Evolutionary conservation across 2,797 vertebrate genomes (phyloP).

Genomic region (Simalia tracyae): DNA sequence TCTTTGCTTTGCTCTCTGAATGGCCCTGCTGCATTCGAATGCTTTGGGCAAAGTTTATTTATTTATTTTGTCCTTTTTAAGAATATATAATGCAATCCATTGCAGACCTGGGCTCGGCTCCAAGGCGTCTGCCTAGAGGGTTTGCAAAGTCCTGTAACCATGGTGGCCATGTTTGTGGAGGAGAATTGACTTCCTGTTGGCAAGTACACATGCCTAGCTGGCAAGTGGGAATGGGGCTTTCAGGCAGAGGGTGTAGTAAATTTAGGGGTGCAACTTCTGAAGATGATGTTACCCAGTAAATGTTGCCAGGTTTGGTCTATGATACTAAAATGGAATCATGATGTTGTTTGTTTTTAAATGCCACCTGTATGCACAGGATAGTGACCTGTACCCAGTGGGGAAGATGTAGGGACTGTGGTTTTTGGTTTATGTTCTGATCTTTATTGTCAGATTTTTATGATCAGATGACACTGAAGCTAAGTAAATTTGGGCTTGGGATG

Average conservation of each 20-base stretch:
- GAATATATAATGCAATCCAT: constrained; percentile 41
- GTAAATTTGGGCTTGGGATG: not conserved
- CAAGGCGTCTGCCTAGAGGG: not conserved
- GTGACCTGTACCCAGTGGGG: not conserved
- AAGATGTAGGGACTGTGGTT: not conserved
- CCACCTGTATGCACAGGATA: not conserved
- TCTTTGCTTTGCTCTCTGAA: constrained; percentile 11
- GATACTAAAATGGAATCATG: not conserved
- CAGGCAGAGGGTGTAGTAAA: not conserved
- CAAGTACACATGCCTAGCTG: not conserved
- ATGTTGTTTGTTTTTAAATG: not conserved
- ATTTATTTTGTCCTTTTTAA: constrained; percentile 23
- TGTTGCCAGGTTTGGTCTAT: not conserved
- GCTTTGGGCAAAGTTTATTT: constrained; percentile 27
- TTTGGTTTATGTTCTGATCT: not conserved
- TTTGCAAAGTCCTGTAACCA: not conserved
- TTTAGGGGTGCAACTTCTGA: not conserved
- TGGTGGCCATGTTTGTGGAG: not conserved
- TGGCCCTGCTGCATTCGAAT: not conserved
- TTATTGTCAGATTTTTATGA: not conserved
- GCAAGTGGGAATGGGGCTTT: not conserved
- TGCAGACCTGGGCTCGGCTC: constrained; percentile 39
- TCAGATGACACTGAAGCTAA: not conserved
- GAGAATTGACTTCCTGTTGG: not conserved
- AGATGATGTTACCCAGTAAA: not conserved